Conservation (phyloP, 2,888 invertebrate genomes). For the Lepidocyrtinus sp. region DNA sequence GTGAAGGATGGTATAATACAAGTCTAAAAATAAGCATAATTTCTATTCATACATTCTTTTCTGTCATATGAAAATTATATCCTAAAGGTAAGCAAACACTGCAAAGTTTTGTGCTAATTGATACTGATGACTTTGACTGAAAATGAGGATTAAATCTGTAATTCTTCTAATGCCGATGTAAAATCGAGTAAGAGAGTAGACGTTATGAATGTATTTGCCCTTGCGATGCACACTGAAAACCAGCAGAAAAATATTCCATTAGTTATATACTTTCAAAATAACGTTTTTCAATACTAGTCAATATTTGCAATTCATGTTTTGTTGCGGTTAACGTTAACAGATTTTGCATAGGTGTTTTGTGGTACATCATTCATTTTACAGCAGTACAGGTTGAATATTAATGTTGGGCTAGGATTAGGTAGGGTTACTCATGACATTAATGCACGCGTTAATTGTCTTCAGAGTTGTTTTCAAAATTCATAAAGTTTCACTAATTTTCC, state of each 20-base stretch:
- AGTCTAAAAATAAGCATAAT: neutral
- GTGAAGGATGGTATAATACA: no score
- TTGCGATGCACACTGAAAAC: neutral
- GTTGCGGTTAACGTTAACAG: neutral
- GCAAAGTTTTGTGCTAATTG: neutral
- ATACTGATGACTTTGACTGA: neutral
- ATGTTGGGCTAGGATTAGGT: no score
- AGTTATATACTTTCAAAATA: neutral
- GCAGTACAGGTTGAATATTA: neutral
- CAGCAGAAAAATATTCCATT: neutral
- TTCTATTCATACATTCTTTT: neutral
- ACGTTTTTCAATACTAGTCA: neutral
- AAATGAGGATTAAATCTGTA: neutral
- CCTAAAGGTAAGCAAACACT: neutral
- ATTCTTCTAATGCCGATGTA: neutral
- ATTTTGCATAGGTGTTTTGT: neutral
- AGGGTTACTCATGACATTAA: no score
- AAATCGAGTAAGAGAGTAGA: neutral
- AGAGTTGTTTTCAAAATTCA: neutral
- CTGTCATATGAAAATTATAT: neutral
- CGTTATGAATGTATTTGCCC: neutral
- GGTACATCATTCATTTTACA: neutral
- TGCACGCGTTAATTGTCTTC: neutral
- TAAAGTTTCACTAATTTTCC: no score
- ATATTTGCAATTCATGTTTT: neutral